These are phyloP conservation scores for Clarias batrachus DNA, from an alignment of 2,113 vertebrate species.

Conservation along the genomic window DNA sequence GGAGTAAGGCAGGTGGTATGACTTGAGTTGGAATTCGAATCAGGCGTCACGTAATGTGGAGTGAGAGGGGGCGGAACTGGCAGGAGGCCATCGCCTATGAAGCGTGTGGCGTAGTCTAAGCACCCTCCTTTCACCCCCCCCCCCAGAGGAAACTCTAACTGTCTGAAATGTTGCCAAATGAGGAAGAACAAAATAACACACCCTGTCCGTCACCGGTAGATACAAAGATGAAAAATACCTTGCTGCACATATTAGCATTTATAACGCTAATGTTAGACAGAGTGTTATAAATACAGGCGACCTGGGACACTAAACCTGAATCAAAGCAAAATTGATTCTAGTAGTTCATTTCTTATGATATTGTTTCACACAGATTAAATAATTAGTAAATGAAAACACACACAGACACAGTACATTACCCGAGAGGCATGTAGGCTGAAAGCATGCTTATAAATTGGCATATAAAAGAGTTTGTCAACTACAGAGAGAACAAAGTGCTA, in stretches of 20 bases:
- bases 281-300: not conserved
- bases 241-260: not conserved
- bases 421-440: not conserved
- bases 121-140: not conserved
- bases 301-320: not conserved
- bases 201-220: not conserved
- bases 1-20: slow-evolving; percentile 29
- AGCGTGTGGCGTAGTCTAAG: not conserved
- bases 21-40: slow-evolving; percentile 13
- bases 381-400: not conserved
- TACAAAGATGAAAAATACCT: not conserved
- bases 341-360: not conserved
- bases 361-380: not conserved
- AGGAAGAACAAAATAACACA: slow-evolving; percentile 11
- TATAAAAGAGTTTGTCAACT: not conserved
- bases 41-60: not conserved
- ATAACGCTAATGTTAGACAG: not conserved
- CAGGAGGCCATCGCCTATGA: slow-evolving; percentile 20
- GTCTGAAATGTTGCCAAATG: slow-evolving; percentile 25
- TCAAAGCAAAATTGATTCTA: not conserved
- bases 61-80: slow-evolving; percentile 4
- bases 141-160: slow-evolving; percentile 8
- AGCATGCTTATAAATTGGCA: too few relatives aligned
- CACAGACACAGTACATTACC: not conserved
- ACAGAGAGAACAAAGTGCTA: not conserved